These are phyloP conservation scores for Gastrophysa polygoni DNA, from an alignment of 2,888 invertebrate species.

Conservation along the genomic window DNA sequence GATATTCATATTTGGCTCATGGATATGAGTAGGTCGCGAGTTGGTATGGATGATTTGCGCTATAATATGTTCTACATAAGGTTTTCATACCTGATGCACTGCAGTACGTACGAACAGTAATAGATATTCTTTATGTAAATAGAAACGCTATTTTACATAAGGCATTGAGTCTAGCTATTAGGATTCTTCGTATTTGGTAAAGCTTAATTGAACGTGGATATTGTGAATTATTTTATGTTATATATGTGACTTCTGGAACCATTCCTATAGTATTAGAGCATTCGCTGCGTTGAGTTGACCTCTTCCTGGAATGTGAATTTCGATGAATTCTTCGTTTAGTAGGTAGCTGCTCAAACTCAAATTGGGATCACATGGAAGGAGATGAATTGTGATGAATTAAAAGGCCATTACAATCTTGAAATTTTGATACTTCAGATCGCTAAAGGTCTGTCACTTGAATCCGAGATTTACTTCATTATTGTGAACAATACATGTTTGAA, in stretches of 20 bases:
- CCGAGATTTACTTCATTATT: too few species aligned
- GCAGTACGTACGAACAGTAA: background rate
- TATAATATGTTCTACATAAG: background rate
- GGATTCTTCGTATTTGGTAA: background rate
- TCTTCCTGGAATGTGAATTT: background rate
- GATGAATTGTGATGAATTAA: too few species aligned
- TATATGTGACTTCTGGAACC: background rate
- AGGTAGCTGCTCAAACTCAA: too few species aligned
- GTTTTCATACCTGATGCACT: too few species aligned
- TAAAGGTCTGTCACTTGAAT: too few species aligned
- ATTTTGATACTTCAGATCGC: too few species aligned
- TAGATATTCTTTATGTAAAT: background rate
- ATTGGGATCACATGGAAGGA: too few species aligned
- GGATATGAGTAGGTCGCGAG: background rate
- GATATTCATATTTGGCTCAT: background rate
- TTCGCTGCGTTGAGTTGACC: background rate
- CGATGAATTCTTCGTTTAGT: background rate
- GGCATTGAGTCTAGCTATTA: background rate
- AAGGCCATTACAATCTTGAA: too few species aligned
- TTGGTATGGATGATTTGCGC: background rate
- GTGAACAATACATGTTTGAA: too few species aligned
- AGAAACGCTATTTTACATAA: background rate
- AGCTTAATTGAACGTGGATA: background rate
- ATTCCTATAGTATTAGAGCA: background rate
- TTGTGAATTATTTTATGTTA: background rate